These are phyloP conservation scores for Mustelus asterias DNA, from an alignment of 2,113 vertebrate genomes.

Conservation along the genomic window DNA sequence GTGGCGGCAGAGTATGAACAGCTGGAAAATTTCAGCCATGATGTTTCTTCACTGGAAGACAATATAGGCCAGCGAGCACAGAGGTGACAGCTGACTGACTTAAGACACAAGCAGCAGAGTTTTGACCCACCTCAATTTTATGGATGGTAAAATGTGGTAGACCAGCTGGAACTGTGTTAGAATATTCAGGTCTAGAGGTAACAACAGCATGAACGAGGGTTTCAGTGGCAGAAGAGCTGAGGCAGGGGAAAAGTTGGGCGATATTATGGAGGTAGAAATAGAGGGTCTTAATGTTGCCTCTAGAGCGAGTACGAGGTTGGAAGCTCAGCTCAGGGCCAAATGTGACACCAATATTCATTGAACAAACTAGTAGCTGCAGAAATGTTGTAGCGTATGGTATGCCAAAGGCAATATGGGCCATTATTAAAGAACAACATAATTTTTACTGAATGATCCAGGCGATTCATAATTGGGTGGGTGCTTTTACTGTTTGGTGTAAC, in stretches of 20 bases:
- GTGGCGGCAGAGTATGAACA: no score
- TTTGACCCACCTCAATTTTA: background rate
- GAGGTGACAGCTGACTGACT: background rate
- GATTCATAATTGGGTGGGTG: background rate
- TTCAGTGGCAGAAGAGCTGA: background rate
- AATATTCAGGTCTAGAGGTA: no score
- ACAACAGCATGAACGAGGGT: no score
- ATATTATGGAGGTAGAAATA: background rate
- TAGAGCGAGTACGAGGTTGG: background rate
- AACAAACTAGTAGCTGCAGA: background rate
- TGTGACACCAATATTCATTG: background rate
- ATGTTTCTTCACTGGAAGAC: background rate
- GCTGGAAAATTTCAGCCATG: no score
- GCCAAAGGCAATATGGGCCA: background rate
- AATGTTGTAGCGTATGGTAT: background rate
- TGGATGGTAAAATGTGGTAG: background rate
- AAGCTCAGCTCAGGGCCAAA: background rate
- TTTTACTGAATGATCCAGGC: background rate
- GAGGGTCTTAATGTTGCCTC: no score
- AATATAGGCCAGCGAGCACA: background rate
- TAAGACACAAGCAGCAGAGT: background rate
- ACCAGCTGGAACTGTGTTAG: no score
- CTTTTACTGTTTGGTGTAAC: background rate
- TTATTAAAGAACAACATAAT: background rate
- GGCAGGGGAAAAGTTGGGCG: background rate